phyloP scores from a whole-genome alignment of 1,140 invertebrate species.

The Diuraphis noxia region DNA sequence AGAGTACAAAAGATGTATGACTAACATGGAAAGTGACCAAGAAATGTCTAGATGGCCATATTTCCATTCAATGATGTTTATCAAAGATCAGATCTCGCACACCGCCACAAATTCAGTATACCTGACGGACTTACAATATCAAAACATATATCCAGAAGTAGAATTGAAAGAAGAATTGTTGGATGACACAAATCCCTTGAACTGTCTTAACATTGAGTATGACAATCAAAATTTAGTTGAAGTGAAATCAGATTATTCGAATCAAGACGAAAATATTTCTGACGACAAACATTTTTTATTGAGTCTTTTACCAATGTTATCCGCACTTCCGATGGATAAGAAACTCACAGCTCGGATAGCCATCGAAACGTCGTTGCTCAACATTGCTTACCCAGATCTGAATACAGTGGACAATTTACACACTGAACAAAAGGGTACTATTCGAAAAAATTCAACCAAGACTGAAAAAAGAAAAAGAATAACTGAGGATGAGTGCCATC shows the following conservation, averaged over 20 bases:
- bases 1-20: constrained; percentile 33
- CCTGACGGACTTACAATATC: not conserved
- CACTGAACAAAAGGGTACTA: not conserved
- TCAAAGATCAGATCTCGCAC: constrained; percentile 44
- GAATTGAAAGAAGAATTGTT: not conserved
- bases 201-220: not conserved
- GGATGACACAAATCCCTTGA: not conserved
- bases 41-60: constrained; percentile 45
- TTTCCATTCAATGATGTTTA: constrained; percentile 37
- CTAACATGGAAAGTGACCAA: not conserved
- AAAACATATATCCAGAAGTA: constrained; percentile 38
- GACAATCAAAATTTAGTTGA: not conserved
- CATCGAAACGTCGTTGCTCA: constrained; percentile 27
- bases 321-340: constrained; percentile 14
- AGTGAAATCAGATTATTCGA: not conserved
- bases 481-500: not conserved
- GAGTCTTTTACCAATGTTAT: constrained; percentile 31
- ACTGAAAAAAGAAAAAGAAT: constrained; percentile 28
- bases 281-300: constrained; percentile 44
- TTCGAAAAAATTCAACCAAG: not conserved
- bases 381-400: constrained; percentile 15
- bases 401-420: not conserved
- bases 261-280: constrained; percentile 40
- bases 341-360: constrained; percentile 34
- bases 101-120: not conserved